These are phyloP conservation scores for Alethe castanea DNA, from an alignment of 2,113 vertebrate genomes.

Conservation along the genomic window DNA sequence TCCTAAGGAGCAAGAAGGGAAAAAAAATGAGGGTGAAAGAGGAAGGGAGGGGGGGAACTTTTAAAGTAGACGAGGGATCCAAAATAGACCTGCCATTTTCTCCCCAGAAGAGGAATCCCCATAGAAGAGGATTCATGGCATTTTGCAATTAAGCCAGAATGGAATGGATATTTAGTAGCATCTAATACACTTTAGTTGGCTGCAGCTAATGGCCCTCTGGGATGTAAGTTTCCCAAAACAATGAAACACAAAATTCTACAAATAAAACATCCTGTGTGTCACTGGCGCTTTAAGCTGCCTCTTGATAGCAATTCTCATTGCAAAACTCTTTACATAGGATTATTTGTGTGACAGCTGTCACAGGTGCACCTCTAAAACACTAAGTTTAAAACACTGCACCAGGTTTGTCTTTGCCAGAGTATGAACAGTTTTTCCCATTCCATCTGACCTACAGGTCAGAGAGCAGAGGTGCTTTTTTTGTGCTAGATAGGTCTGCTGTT, in stretches of 20 bases:
- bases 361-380: background rate
- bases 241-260: background rate
- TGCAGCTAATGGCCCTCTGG: background rate
- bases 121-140: background rate
- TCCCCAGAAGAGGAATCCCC: background rate
- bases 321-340: background rate
- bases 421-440: accelerated
- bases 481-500: background rate
- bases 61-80: background rate
- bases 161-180: background rate
- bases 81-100: background rate
- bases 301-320: background rate
- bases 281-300: background rate
- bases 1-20: background rate
- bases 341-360: background rate
- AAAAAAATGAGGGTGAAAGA: background rate
- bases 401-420: background rate
- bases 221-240: background rate
- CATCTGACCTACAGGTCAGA: background rate
- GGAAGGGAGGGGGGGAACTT: background rate
- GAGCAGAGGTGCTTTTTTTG: background rate
- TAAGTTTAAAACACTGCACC: background rate
- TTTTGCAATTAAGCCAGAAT: background rate
- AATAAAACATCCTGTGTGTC: background rate
- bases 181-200: background rate